A percentile compares a stretch with the other conserved stretches of the same genome.
Conservation (phyloP, 1,140 invertebrate species). For the Ceratina calcarata region DNA sequence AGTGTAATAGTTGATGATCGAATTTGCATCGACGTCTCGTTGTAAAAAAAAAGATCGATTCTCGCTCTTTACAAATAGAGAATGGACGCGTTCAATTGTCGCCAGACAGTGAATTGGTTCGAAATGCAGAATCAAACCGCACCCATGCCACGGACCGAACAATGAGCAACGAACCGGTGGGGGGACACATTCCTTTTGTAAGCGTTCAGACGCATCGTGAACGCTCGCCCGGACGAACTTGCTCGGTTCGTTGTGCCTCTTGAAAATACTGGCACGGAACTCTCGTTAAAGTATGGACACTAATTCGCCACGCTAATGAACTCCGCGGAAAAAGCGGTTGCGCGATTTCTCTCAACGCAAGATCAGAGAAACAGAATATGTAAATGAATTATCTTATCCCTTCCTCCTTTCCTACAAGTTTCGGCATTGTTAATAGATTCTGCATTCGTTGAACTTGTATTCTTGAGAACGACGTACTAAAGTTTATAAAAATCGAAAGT, state of each 20-base stretch:
- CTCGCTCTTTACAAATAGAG: not conserved
- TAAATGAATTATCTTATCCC: not conserved
- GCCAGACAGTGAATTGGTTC: not conserved
- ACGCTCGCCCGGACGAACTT: conserved; percentile 13
- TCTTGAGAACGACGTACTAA: too few species aligned
- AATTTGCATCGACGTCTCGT: not conserved
- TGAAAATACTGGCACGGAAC: conserved; percentile 2
- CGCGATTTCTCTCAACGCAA: not conserved
- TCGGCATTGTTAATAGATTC: too few species aligned
- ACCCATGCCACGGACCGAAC: conserved; percentile 13
- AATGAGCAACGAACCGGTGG: conserved; percentile 12
- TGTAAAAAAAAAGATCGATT: not conserved
- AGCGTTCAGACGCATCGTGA: conserved; percentile 5
- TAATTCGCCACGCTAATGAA: conserved; percentile 51
- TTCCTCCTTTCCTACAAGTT: too few species aligned
- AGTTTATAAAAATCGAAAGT: too few species aligned
- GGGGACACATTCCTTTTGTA: conserved; percentile 40
- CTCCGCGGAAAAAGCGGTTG: conserved; percentile 1
- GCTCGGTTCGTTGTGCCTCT: conserved; percentile 25
- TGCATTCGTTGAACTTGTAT: too few species aligned
- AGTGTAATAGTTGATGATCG: too few species aligned
- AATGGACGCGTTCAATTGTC: not conserved
- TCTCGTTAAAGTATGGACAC: conserved; percentile 31
- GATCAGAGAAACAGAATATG: not conserved
- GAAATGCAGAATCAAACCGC: conserved; percentile 30